Percentiles rank a stretch among this genome's conserved stretches.
phyloP scores from a whole-genome alignment of 2,113 vertebrate genomes.

The Serilophus lunatus region DNA sequence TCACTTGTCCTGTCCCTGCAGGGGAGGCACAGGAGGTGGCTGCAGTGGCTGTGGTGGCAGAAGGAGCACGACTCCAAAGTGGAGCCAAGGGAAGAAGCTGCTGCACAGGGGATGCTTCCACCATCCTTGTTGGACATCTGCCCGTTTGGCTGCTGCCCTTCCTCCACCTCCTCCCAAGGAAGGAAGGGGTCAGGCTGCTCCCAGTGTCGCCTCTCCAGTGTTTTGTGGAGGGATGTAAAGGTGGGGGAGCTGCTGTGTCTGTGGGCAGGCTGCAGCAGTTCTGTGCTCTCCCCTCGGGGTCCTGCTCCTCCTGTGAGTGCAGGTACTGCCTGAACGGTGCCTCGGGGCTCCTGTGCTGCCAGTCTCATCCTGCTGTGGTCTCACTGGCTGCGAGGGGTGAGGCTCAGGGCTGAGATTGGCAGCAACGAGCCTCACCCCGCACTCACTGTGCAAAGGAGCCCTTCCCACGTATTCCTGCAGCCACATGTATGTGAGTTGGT shows the following conservation, averaged over 20 bases:
- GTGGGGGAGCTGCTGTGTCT: neutral
- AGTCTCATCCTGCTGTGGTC: accelerated
- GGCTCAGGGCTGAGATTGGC: no score
- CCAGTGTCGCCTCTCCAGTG: accelerated
- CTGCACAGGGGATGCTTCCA: neutral
- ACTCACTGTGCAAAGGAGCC: no score
- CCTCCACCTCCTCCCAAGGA: neutral
- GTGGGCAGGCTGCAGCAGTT: neutral
- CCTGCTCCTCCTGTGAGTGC: neutral
- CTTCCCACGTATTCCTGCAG: no score
- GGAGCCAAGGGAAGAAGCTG: neutral
- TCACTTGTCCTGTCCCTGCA: no score
- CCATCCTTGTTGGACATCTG: neutral
- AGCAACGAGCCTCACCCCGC: no score
- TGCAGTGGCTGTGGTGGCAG: neutral
- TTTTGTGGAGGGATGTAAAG: neutral
- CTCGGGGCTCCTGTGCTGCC: neutral
- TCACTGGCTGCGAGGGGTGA: neutral
- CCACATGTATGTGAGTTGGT: no score
- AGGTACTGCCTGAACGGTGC: neutral
- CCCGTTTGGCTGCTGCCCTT: neutral
- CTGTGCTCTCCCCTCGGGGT: neutral
- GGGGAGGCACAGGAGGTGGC: neutral
- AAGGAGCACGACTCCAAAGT: accelerated
- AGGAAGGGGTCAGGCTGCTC: neutral